phyloP scores from a whole-genome alignment of 2,888 invertebrate genomes.

The Anagyrus pseudococci region DNA sequence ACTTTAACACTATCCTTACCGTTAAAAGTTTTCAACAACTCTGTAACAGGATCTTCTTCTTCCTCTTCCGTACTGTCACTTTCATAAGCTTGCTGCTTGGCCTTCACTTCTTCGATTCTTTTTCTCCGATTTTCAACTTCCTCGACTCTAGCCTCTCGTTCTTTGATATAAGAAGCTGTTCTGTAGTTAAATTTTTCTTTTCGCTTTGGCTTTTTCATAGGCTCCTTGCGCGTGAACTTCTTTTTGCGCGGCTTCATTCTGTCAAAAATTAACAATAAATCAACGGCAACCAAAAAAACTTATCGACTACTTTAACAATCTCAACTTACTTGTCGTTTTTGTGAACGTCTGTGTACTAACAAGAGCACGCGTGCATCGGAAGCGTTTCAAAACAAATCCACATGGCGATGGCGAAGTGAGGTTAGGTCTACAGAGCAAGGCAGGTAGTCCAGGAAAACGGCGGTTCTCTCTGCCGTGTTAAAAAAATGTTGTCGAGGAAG shows the following conservation, averaged over 20 bases:
- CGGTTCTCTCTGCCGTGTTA: too few relatives aligned
- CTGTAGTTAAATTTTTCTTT: conserved; percentile 55
- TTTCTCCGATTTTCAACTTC: conserved; percentile 55
- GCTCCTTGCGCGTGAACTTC: conserved; percentile 38
- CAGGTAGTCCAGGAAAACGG: too few relatives aligned
- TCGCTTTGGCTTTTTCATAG: conserved; percentile 44
- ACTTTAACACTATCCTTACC: conserved; percentile 41
- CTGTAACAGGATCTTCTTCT: conserved; percentile 64
- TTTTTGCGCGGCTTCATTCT: conserved; percentile 27
- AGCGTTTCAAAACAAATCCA: neutral
- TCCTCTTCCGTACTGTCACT: conserved; percentile 64
- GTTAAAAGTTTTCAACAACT: conserved; percentile 64
- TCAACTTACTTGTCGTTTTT: too few relatives aligned
- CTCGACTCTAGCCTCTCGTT: conserved; percentile 52
- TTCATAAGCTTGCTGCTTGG: conserved; percentile 62
- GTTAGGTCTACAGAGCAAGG: too few relatives aligned
- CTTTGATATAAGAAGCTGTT: conserved; percentile 53
- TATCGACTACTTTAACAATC: too few relatives aligned
- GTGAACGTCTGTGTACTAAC: too few relatives aligned
- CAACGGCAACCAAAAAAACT: too few relatives aligned
- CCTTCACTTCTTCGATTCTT: conserved; percentile 62
- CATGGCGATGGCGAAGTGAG: too few relatives aligned
- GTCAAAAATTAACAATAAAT: too few relatives aligned
- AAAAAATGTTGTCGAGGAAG: too few relatives aligned
- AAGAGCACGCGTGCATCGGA: too few relatives aligned